Evolutionary conservation across 92 coral and sea anemone species (phyloP).

Genomic region (Paragorgia papillata): DNA sequence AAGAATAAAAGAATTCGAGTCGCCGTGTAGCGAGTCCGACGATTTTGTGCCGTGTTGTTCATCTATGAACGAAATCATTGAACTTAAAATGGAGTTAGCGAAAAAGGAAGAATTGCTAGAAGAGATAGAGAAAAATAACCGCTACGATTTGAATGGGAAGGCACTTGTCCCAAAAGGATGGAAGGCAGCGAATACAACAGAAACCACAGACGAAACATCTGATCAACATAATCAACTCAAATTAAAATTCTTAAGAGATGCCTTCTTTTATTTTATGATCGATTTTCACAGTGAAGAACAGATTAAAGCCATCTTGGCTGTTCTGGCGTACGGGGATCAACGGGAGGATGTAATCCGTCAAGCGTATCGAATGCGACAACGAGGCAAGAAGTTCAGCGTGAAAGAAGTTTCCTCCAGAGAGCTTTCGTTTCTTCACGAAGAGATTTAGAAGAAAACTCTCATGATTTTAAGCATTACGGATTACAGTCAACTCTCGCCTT

Average conservation of each 20-base stretch:
- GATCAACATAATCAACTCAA: slow-evolving; percentile 83
- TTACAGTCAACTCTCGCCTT: no score
- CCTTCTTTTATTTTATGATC: slow-evolving; percentile 96
- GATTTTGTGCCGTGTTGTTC: slow-evolving; percentile 91
- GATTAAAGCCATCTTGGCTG: slow-evolving; percentile 93
- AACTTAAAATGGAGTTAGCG: slow-evolving; percentile 70
- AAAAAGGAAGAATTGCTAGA: slow-evolving; percentile 66
- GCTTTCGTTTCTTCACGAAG: slow-evolving; percentile 90
- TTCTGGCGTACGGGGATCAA: slow-evolving; percentile 90
- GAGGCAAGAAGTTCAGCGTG: slow-evolving; percentile 86
- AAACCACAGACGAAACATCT: slow-evolving; percentile 41
- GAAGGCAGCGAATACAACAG: slow-evolving; percentile 40
- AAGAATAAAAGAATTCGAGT: slow-evolving; percentile 42
- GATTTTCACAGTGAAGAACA: slow-evolving; percentile 98
- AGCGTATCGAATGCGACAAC: slow-evolving; percentile 80
- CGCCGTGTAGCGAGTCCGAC: slow-evolving; percentile 62
- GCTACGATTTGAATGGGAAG: slow-evolving; percentile 34
- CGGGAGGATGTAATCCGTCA: slow-evolving; percentile 83
- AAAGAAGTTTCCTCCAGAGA: slow-evolving; percentile 94
- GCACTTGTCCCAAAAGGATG: neutral
- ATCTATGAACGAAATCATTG: slow-evolving; percentile 87
- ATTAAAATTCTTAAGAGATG: slow-evolving; percentile 91
- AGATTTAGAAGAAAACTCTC: slow-evolving; percentile 46
- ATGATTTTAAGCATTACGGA: no score
- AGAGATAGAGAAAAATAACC: slow-evolving; percentile 75